Evolutionary conservation across 1,140 invertebrate genomes (phyloP), one percentile per base, ranked within the genome.

Genomic region (Temnothorax curvispinosus): DNA sequence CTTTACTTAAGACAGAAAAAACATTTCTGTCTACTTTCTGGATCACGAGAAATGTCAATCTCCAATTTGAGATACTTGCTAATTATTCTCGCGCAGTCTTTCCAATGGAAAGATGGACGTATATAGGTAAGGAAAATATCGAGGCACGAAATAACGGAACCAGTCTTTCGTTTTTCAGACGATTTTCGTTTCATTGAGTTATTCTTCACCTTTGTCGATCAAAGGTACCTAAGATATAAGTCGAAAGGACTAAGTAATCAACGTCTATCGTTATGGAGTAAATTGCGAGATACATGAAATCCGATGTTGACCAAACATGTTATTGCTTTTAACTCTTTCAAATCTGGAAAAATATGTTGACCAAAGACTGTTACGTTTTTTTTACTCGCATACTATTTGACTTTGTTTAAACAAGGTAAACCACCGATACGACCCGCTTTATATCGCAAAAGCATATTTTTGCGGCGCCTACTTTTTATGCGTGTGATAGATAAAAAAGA

Each of bases 321-420:
- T 84, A 75, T 75, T 84, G 80, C 80, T 84, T 84, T 84, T 50
- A 60, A 56, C 54, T 75, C 13, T 84, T 60, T 8, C 27, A 75
- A 84, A 60, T 84, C 56, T 84, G 5, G 54, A 84, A 84, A 84
- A 74, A 82, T 84, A 84, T 60, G 56, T 84, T 84, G 54, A 84
- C 54, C 41, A 21, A 15, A 38, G 15, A 32, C 8, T n/a, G 52
- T 47, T 60, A 75, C 32, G 35, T 65, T 69, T 58, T 47, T 80
- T 38, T 80, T 38, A 54, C 32, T 56, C 47, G 35, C 2, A 71
- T 64, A 69, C 77, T 58, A 75, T 82, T 74, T 74, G 80, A 60
- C 41, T 72, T 58, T 81, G 77, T 81, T 81, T 81, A 41, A 81
- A 41, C 50, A 81, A 81, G 47, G 54, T 84, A 82, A 72, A 82